Evolutionary conservation across 2,113 vertebrate genomes (phyloP).

Genomic region (Irena cyanogastra): DNA sequence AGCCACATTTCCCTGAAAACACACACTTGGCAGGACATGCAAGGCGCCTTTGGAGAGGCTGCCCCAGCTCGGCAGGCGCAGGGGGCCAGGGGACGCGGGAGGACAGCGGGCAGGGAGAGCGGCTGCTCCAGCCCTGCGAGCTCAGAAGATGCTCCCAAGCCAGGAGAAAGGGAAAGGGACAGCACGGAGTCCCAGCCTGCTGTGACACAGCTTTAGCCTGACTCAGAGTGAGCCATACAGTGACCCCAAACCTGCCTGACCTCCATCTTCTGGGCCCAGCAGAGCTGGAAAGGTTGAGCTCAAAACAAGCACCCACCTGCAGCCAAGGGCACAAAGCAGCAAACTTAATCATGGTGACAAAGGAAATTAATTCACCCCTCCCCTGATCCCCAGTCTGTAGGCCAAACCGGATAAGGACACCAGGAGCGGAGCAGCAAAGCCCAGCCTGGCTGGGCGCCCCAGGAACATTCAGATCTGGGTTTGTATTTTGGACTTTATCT

Average conservation of each 20-base stretch:
- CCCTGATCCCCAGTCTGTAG: rapidly evolving
- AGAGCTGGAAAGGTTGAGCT: background rate
- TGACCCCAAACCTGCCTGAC: rapidly evolving
- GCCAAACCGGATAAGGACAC: background rate
- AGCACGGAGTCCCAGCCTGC: background rate
- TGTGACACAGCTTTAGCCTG: background rate
- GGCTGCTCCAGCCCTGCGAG: rapidly evolving
- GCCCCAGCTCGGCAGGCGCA: background rate
- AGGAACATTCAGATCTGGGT: slow-evolving; percentile 44
- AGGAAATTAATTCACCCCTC: background rate
- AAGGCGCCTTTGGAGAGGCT: background rate
- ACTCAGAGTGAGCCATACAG: rapidly evolving
- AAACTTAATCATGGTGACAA: background rate
- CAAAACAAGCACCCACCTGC: background rate
- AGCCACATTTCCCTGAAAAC: slow-evolving; percentile 5
- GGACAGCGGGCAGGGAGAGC: background rate
- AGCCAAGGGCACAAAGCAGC: background rate
- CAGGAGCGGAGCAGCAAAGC: background rate
- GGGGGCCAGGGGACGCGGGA: no score
- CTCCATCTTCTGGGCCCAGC: background rate
- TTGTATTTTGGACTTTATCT: background rate
- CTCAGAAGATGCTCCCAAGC: background rate
- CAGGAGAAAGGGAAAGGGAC: background rate
- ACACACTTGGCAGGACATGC: background rate
- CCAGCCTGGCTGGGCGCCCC: background rate